Percentiles rank a stretch among this genome's conserved stretches.
Evolutionary conservation across 2,888 invertebrate species (phyloP).

Genomic region (Drosophila bunnanda): DNA sequence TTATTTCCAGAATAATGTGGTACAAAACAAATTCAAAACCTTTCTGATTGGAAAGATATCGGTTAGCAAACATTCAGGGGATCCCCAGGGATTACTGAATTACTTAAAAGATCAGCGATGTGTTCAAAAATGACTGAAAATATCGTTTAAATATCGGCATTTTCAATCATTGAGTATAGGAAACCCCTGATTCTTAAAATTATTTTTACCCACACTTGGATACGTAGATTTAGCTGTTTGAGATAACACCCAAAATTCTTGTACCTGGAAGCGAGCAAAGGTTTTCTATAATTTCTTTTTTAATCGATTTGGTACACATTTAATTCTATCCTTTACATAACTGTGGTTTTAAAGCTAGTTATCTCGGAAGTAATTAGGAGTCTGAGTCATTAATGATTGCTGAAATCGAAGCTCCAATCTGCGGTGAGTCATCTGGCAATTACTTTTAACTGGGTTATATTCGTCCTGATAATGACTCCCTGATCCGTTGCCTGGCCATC

Average conservation of each 20-base stretch:
- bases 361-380: neutral
- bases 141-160: too few relatives aligned
- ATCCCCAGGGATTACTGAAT: too few relatives aligned
- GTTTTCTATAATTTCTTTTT: neutral
- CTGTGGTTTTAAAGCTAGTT: neutral
- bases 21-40: neutral
- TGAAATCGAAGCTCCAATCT: neutral
- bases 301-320: too few relatives aligned
- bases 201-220: neutral
- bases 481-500: conserved; percentile 2
- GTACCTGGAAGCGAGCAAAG: too few relatives aligned
- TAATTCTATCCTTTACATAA: too few relatives aligned
- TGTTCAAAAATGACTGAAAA: too few relatives aligned
- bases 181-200: neutral
- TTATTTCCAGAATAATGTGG: neutral
- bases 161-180: too few relatives aligned
- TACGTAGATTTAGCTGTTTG: neutral
- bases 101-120: too few relatives aligned
- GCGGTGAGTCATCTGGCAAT: conserved; percentile 15
- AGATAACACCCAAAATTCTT: neutral
- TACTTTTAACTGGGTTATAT: neutral
- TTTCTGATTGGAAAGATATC: neutral
- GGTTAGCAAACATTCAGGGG: neutral
- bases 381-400: conserved; percentile 13
- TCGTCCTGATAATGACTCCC: conserved; percentile 26